Conservation (phyloP, 1,140 invertebrate genomes). For the Cydia strobilella region DNA sequence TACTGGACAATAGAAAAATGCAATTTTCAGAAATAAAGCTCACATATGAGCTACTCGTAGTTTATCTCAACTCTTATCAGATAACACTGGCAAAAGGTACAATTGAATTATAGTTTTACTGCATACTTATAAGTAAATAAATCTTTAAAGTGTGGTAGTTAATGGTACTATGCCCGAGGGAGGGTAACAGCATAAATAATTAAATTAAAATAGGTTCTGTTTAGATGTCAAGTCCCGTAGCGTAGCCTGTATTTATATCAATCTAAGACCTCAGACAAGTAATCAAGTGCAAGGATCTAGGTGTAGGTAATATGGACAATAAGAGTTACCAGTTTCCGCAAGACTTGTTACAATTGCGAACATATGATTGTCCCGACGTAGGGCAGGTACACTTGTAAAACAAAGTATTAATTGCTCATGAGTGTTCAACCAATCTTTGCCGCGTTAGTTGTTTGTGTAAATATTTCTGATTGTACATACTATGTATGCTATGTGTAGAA, state of each 20-base stretch:
- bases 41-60: neutral
- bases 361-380: slow-evolving; percentile 41
- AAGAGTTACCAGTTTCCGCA: slow-evolving; percentile 60
- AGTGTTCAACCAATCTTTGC: slow-evolving; percentile 54
- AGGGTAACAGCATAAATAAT: slow-evolving; percentile 7
- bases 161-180: neutral
- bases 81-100: slow-evolving; percentile 10
- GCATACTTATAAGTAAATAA: slow-evolving; percentile 9
- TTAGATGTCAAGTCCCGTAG: slow-evolving; percentile 29
- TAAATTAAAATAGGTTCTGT: slow-evolving; percentile 3
- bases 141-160: slow-evolving; percentile 9
- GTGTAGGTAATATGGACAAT: slow-evolving; percentile 54
- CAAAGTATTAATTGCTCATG: slow-evolving; percentile 43
- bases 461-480: slow-evolving; percentile 75
- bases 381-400: slow-evolving; percentile 38
- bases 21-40: neutral
- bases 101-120: slow-evolving; percentile 12
- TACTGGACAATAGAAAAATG: neutral
- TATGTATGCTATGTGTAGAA: slow-evolving; percentile 74
- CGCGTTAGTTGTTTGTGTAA: slow-evolving; percentile 68
- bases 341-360: slow-evolving; percentile 42
- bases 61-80: neutral
- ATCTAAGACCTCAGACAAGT: slow-evolving; percentile 24
- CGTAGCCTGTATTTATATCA: slow-evolving; percentile 27
- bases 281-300: slow-evolving; percentile 35